These are phyloP conservation scores for Erithacus rubecula DNA, from an alignment of 2,797 vertebrate genomes.

Conservation along the genomic window DNA sequence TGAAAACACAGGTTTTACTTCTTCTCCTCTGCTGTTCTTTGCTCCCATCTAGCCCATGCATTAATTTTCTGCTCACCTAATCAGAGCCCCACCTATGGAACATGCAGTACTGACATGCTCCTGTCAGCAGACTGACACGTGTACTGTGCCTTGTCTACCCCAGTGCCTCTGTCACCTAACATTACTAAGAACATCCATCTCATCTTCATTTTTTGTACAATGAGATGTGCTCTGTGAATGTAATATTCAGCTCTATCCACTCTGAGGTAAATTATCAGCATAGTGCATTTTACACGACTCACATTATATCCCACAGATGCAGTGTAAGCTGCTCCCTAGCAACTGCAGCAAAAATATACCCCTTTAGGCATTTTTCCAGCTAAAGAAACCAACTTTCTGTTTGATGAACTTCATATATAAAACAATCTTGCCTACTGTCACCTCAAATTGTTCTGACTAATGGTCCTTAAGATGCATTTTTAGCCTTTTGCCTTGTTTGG, in stretches of 20 bases:
- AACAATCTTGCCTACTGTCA: not conserved
- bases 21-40: not conserved
- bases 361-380: not conserved
- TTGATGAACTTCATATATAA: conserved; percentile 52
- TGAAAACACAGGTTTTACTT: not conserved
- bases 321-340: conserved; percentile 23
- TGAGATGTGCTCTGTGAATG: not conserved
- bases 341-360: conserved; percentile 32
- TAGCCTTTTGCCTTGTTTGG: not conserved
- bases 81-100: not conserved
- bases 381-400: conserved; percentile 15
- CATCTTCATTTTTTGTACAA: not conserved
- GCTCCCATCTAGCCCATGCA: not conserved
- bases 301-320: conserved; percentile 11
- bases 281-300: not conserved
- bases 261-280: conserved; percentile 10
- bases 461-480: conserved; percentile 38
- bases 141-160: not conserved
- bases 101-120: not conserved
- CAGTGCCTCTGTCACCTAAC: conserved; percentile 5
- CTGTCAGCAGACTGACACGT: not conserved
- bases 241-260: not conserved
- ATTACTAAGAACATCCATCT: conserved; percentile 12
- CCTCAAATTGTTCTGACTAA: conserved; percentile 35
- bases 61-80: conserved; percentile 17